Conservation (phyloP, 2,888 invertebrate genomes). For the Corbicula japonica region DNA sequence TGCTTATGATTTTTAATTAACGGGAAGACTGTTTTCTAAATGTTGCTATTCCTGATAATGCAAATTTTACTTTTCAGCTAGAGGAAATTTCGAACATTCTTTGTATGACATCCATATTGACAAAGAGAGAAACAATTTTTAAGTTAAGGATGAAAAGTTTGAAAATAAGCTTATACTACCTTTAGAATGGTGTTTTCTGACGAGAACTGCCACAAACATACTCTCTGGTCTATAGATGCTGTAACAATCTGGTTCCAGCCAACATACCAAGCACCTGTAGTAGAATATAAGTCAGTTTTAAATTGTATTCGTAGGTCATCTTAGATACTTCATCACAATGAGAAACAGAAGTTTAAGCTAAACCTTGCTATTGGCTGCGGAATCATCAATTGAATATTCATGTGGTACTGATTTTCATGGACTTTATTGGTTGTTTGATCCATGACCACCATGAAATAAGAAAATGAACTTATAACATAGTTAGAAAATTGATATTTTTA, state of each 20-base stretch:
- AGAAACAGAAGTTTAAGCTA: background rate
- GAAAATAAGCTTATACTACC: constrained; percentile 14
- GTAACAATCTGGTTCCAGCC: constrained; percentile 63
- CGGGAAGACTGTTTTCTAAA: background rate
- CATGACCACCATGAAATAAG: background rate
- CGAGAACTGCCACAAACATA: constrained; percentile 72
- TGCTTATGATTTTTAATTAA: no score
- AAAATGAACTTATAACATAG: no score
- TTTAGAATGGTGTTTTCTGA: constrained; percentile 14
- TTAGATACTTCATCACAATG: background rate
- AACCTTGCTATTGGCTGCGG: no score
- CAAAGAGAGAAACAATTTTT: background rate
- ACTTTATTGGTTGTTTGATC: background rate
- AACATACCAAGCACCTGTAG: constrained; percentile 73
- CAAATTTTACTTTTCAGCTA: background rate
- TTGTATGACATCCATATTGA: background rate
- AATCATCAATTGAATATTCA: background rate
- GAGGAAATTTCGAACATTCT: background rate
- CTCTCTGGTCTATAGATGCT: constrained; percentile 80
- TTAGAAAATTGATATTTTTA: no score
- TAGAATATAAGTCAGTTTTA: background rate
- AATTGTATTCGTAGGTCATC: background rate
- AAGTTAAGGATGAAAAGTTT: background rate
- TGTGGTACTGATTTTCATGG: background rate
- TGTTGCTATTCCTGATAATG: background rate